phyloP scores from a whole-genome alignment of 2,797 vertebrate species.

The Anguilla anguilla region DNA sequence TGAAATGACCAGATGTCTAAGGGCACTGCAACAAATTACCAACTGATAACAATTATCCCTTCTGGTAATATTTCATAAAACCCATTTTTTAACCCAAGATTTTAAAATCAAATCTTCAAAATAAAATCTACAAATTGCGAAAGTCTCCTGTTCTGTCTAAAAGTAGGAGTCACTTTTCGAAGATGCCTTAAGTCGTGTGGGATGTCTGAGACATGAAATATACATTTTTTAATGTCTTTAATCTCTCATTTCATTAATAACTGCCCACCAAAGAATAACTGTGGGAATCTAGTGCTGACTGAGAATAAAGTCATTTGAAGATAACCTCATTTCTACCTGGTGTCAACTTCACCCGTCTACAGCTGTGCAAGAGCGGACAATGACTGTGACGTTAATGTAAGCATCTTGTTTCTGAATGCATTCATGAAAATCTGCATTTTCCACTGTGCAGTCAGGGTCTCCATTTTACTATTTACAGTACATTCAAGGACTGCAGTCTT shows the following conservation, averaged over 20 bases:
- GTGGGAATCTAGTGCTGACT: conserved; percentile 1
- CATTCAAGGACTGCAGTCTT: neutral
- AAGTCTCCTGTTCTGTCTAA: neutral
- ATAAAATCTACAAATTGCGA: neutral
- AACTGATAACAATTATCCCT: neutral
- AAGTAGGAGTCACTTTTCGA: neutral
- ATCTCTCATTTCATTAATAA: neutral
- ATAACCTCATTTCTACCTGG: conserved; percentile 13
- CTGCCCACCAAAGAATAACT: neutral
- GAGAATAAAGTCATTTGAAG: neutral
- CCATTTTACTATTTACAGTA: neutral
- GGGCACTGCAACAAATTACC: neutral
- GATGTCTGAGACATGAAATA: neutral
- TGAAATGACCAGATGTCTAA: neutral
- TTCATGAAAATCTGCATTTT: neutral
- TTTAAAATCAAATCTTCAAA: neutral
- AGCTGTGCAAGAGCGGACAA: neutral
- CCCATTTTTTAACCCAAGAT: neutral
- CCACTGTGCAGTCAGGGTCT: neutral
- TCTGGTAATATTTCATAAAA: neutral
- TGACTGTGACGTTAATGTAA: neutral
- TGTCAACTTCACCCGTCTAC: neutral
- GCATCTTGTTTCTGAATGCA: neutral
- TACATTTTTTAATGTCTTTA: neutral
- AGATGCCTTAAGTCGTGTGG: neutral